A percentile compares a stretch with the other conserved stretches of the same genome.
Evolutionary conservation across 2,113 vertebrate genomes (phyloP).

Genomic region (Oophaga pumilio): DNA sequence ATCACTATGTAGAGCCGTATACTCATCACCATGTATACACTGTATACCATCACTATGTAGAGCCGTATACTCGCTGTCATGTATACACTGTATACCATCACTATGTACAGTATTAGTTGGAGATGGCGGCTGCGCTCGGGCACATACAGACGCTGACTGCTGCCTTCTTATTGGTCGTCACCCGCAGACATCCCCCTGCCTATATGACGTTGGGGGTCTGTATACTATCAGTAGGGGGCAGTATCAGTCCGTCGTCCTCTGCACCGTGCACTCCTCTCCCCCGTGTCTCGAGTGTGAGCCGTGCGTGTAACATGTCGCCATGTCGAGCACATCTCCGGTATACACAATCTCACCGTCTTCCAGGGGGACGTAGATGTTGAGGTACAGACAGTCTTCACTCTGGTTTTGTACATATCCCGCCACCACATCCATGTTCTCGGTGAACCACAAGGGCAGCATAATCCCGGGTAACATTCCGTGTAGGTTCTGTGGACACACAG

Average conservation of each 20-base stretch:
- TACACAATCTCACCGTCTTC: constrained; percentile 85
- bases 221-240: no score
- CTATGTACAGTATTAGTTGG: background rate
- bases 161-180: no score
- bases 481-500: constrained; percentile 89
- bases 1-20: background rate
- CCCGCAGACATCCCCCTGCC: no score
- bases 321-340: background rate
- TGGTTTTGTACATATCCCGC: constrained; percentile 90
- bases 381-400: constrained; percentile 92
- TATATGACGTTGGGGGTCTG: no score
- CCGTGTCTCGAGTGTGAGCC: background rate
- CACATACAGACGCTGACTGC: no score
- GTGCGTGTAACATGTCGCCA: background rate
- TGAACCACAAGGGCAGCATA: constrained; percentile 94
- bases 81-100: background rate
- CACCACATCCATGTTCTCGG: constrained; percentile 87
- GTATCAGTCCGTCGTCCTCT: no score
- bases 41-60: background rate
- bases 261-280: background rate
- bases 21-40: background rate
- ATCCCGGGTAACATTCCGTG: constrained; percentile 89
- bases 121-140: no score
- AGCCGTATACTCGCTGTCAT: background rate
- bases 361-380: constrained; percentile 91